Conservation (phyloP, 2,797 vertebrate species). For the Smutsia gigantea region DNA sequence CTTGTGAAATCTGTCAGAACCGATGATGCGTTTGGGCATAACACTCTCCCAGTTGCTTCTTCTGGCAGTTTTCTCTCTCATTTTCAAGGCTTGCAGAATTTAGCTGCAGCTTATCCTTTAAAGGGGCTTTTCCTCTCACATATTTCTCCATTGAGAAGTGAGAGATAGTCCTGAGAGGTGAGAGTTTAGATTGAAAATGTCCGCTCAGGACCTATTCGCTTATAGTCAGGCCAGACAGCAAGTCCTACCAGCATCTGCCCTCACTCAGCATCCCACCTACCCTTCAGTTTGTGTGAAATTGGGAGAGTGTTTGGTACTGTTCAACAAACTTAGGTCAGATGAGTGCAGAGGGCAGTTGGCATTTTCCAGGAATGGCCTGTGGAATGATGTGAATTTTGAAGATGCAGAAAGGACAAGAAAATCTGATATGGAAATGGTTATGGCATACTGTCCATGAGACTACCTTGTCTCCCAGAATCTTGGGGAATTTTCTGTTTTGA, state of each 20-base stretch:
- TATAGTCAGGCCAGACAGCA: background rate
- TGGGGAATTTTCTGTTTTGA: background rate
- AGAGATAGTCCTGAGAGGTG: background rate
- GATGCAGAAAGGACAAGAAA: background rate
- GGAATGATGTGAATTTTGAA: background rate
- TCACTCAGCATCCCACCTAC: background rate
- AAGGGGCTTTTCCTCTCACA: background rate
- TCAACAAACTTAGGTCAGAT: background rate
- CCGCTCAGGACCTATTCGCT: background rate
- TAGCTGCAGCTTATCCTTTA: slow-evolving; percentile 29
- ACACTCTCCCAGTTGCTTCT: background rate
- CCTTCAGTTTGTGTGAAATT: background rate
- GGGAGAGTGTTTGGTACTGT: background rate
- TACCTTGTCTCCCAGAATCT: background rate
- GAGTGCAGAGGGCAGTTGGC: background rate
- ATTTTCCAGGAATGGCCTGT: background rate
- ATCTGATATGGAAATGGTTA: background rate
- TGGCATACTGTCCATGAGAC: background rate
- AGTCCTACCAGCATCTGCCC: background rate
- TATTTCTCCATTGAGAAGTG: background rate
- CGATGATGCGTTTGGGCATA: slow-evolving; percentile 60
- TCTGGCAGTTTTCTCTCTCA: background rate
- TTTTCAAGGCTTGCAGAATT: slow-evolving; percentile 53
- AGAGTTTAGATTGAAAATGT: background rate
- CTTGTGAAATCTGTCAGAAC: slow-evolving; percentile 68